A percentile compares a stretch with the other conserved stretches of the same genome.
Evolutionary conservation across 2,888 invertebrate genomes (phyloP).

Genomic region (Cetonia aurata): DNA sequence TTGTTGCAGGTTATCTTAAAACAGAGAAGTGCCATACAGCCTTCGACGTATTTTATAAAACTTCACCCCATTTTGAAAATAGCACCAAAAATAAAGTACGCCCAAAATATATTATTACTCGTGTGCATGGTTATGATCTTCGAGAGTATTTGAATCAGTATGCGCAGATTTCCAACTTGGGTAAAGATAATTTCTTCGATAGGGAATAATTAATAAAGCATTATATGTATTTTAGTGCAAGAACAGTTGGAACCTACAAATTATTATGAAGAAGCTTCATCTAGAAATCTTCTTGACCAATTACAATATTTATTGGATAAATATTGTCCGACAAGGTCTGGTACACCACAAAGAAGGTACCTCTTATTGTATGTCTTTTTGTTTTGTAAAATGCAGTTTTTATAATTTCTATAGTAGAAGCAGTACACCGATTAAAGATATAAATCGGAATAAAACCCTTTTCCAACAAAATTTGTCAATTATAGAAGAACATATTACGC

Average conservation of each 20-base stretch:
- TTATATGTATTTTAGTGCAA: slow-evolving; percentile 58
- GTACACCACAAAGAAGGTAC: slow-evolving; percentile 43
- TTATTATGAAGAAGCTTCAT: slow-evolving; percentile 57
- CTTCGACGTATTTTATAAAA: slow-evolving; percentile 60
- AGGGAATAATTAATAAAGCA: too few species aligned
- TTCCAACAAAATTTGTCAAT: slow-evolving; percentile 34
- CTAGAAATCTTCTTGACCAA: slow-evolving; percentile 57
- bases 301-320: slow-evolving; percentile 59
- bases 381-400: slow-evolving; percentile 8
- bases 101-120: slow-evolving; percentile 60
- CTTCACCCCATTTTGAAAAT: slow-evolving; percentile 56
- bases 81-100: slow-evolving; percentile 52
- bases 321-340: slow-evolving; percentile 26
- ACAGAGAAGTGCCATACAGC: slow-evolving; percentile 58
- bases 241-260: slow-evolving; percentile 60
- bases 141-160: slow-evolving; percentile 63
- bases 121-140: slow-evolving; percentile 60
- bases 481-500: slow-evolving; percentile 39
- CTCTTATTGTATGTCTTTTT: neutral
- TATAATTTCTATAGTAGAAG: slow-evolving; percentile 35
- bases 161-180: slow-evolving; percentile 60
- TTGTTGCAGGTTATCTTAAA: slow-evolving; percentile 63
- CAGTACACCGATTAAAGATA: slow-evolving; percentile 39
- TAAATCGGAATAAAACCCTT: slow-evolving; percentile 24
- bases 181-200: slow-evolving; percentile 52